A percentile compares a stretch with the other conserved stretches of the same genome.
Evolutionary conservation across 2,888 invertebrate genomes (phyloP).

Genomic region (Acanthosepion lycidas): DNA sequence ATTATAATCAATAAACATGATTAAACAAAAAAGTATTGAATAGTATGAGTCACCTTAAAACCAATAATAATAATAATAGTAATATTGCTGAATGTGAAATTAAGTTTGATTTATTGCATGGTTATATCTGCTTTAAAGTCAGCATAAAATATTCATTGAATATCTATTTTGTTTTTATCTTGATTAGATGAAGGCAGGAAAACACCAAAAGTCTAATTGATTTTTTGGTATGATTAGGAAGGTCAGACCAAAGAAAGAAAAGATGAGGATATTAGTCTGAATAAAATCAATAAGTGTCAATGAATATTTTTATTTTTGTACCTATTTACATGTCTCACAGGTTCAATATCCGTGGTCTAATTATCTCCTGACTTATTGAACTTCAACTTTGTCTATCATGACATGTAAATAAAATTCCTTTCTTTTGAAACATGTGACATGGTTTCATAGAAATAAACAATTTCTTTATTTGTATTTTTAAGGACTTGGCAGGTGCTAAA

Average conservation of each 20-base stretch:
- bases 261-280: constrained; percentile 3
- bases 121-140: neutral
- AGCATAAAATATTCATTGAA: constrained; percentile 33
- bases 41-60: neutral
- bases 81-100: neutral
- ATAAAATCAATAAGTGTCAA: constrained; percentile 2
- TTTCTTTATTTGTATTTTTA: neutral
- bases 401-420: neutral
- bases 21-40: neutral
- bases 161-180: constrained; percentile 22
- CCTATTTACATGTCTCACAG: neutral
- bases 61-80: neutral
- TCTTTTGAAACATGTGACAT: neutral
- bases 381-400: neutral
- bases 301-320: neutral
- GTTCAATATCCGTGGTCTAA: neutral
- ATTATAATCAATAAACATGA: neutral
- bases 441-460: neutral
- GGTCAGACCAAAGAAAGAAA: neutral
- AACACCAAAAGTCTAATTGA: neutral
- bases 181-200: constrained; percentile 33
- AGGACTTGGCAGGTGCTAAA: neutral
- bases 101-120: neutral
- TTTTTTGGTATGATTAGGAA: neutral
- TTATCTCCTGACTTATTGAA: neutral